These are phyloP conservation scores for Lasioglossum vierecki DNA, from an alignment of 2,888 invertebrate genomes.

Conservation along the genomic window DNA sequence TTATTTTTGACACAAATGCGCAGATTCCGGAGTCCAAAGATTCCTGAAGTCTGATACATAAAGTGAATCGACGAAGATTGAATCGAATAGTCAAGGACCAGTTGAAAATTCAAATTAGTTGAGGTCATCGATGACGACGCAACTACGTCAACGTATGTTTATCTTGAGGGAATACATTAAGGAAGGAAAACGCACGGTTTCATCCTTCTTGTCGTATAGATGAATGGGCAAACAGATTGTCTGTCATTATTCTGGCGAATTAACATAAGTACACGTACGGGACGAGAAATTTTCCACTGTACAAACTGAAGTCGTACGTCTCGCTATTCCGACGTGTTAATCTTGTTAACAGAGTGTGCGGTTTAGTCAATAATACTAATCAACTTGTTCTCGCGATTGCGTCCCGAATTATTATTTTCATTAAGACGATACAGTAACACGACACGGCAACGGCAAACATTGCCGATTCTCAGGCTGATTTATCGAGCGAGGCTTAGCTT, in stretches of 20 bases:
- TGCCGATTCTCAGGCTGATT: neutral
- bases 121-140: too few relatives aligned
- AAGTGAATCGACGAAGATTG: too few relatives aligned
- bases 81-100: too few relatives aligned
- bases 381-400: neutral
- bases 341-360: neutral
- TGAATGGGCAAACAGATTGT: neutral
- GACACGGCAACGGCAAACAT: neutral
- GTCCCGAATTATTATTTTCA: neutral
- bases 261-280: neutral
- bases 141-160: neutral
- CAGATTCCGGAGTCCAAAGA: too few relatives aligned
- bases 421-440: neutral
- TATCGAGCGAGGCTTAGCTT: neutral
- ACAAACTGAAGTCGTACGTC: neutral
- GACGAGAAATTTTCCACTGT: neutral
- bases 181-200: neutral
- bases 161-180: neutral
- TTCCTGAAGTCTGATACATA: too few relatives aligned
- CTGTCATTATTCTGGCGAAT: neutral
- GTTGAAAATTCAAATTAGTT: too few relatives aligned
- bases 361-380: neutral
- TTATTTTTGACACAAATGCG: too few relatives aligned
- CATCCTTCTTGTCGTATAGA: neutral
- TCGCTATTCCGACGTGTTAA: neutral